phyloP scores from a whole-genome alignment of 2,888 invertebrate genomes.

The Rhingia campestris region DNA sequence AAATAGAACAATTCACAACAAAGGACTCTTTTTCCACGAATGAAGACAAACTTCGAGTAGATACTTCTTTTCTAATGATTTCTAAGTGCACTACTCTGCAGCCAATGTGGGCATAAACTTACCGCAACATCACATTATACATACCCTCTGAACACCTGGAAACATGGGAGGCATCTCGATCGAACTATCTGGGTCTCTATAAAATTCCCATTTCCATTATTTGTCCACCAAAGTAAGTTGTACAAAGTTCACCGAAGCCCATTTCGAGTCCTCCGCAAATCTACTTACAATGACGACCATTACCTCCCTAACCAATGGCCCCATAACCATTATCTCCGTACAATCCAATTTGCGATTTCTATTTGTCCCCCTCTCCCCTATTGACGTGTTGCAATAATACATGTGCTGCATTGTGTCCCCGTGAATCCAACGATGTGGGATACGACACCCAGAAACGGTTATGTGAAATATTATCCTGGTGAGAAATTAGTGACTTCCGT shows the following conservation, averaged over 20 bases:
- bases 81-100: too few relatives aligned
- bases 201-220: constrained; percentile 40
- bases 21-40: too few relatives aligned
- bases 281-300: constrained; percentile 66
- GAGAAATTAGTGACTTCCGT: constrained; percentile 63
- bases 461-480: constrained; percentile 39
- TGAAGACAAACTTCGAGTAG: too few relatives aligned
- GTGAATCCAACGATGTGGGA: constrained; percentile 5
- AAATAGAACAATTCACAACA: too few relatives aligned
- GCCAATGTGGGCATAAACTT: not conserved
- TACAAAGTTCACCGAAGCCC: constrained; percentile 42
- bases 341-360: constrained; percentile 70
- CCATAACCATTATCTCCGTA: constrained; percentile 66
- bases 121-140: not conserved
- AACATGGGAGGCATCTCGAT: not conserved
- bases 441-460: constrained; percentile 37
- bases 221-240: constrained; percentile 6
- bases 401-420: constrained; percentile 25
- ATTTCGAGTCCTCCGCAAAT: constrained; percentile 57
- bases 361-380: constrained; percentile 18
- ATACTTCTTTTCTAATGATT: too few relatives aligned
- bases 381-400: constrained; percentile 52
- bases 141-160: not conserved
- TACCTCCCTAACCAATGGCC: constrained; percentile 56
- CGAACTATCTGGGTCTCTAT: not conserved